phyloP scores from a whole-genome alignment of 23 tunicate species.

The Botrylloides violaceus region DNA sequence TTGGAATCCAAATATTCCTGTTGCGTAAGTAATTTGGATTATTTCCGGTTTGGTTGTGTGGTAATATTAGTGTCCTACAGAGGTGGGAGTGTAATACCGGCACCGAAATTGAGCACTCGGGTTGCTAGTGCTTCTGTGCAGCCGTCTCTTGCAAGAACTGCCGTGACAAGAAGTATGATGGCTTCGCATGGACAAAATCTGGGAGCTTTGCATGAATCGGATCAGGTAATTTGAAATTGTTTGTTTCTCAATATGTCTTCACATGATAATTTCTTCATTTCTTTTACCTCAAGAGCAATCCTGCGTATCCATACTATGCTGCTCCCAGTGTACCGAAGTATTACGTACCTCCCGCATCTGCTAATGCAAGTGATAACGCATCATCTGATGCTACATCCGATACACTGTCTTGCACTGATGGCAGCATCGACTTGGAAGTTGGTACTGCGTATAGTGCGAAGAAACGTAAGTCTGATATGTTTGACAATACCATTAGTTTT shows the following conservation, averaged over 20 bases:
- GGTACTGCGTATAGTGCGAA: conserved; percentile 30
- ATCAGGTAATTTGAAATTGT: conserved; percentile 2
- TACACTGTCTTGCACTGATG: conserved; percentile 67
- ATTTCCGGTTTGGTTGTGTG: no score
- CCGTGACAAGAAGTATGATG: neutral
- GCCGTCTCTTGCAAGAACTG: conserved; percentile 2
- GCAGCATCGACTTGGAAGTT: conserved; percentile 47
- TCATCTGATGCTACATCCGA: conserved; percentile 94
- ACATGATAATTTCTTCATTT: no score
- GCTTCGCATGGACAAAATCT: neutral
- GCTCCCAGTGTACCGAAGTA: conserved; percentile 28
- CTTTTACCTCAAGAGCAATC: conserved; percentile 28
- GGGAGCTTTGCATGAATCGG: neutral
- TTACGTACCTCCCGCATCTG: conserved; percentile 85
- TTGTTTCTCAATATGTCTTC: no score
- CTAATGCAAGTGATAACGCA: conserved; percentile 87
- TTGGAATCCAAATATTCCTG: conserved; percentile 38
- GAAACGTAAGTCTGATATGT: neutral
- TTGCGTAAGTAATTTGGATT: conserved; percentile 7
- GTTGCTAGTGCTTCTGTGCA: neutral
- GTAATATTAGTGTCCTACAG: no score
- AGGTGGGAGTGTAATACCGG: neutral
- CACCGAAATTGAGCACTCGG: neutral
- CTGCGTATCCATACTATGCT: conserved; percentile 62
- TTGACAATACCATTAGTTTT: no score